A percentile compares a stretch with the other conserved stretches of the same genome.
phyloP scores from a whole-genome alignment of 2,888 invertebrate genomes.

The Prenolepis imparis region DNA sequence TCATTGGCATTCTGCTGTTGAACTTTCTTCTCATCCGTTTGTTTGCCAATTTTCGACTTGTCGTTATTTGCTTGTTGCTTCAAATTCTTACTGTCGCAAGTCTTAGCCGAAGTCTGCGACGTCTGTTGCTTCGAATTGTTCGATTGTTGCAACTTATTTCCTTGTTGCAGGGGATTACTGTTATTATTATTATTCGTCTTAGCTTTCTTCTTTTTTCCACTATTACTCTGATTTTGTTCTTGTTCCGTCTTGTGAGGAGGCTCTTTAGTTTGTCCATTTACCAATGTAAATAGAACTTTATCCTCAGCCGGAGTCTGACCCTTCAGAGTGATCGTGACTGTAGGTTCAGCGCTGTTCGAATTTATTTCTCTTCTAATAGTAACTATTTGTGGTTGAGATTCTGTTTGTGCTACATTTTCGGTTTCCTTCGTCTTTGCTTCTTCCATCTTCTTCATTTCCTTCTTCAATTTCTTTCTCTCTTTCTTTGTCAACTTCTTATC shows the following conservation, averaged over 20 bases:
- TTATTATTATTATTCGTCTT: slow-evolving; percentile 76
- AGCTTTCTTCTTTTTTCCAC: slow-evolving; percentile 82
- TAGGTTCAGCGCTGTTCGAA: slow-evolving; percentile 90
- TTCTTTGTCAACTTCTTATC: slow-evolving; percentile 84
- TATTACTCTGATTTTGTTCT: slow-evolving; percentile 75
- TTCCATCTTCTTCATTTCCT: slow-evolving; percentile 84
- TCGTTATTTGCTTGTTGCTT: slow-evolving; percentile 78
- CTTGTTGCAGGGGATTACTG: slow-evolving; percentile 66
- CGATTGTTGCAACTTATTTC: slow-evolving; percentile 71
- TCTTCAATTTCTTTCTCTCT: slow-evolving; percentile 82
- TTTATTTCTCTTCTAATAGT: slow-evolving; percentile 91
- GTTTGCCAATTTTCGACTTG: slow-evolving; percentile 77
- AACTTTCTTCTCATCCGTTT: slow-evolving; percentile 71
- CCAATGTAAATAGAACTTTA: slow-evolving; percentile 91
- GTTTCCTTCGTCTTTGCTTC: slow-evolving; percentile 79
- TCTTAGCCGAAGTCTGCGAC: slow-evolving; percentile 64
- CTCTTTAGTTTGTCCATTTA: slow-evolving; percentile 88
- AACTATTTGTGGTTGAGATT: slow-evolving; percentile 86
- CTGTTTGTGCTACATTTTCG: slow-evolving; percentile 68
- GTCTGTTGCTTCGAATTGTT: slow-evolving; percentile 75
- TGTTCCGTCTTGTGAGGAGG: slow-evolving; percentile 73
- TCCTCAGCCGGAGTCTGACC: slow-evolving; percentile 92
- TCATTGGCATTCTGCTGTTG: slow-evolving; percentile 75
- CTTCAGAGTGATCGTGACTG: slow-evolving; percentile 92
- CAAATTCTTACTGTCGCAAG: slow-evolving; percentile 73